These are phyloP conservation scores for Euplagia quadripunctaria DNA, from an alignment of 2,888 invertebrate species.

Conservation along the genomic window DNA sequence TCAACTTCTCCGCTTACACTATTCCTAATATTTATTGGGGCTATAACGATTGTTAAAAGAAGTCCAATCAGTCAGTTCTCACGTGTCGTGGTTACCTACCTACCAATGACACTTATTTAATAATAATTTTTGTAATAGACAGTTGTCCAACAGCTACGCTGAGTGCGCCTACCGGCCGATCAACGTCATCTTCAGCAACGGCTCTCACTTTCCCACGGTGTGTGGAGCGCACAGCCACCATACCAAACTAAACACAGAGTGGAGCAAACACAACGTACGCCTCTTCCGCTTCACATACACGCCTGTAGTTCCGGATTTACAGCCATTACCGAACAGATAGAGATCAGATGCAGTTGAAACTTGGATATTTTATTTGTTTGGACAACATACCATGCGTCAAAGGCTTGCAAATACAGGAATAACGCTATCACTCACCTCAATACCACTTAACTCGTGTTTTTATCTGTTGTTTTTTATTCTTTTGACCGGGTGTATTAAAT, in stretches of 20 bases:
- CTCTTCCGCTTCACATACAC: neutral
- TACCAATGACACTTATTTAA: too few relatives aligned
- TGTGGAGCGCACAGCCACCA: neutral
- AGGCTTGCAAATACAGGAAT: neutral
- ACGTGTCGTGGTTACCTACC: too few relatives aligned
- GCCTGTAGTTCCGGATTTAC: neutral
- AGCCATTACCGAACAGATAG: neutral
- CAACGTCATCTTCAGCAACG: neutral
- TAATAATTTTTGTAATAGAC: neutral
- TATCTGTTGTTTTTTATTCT: neutral
- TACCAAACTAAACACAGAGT: too few relatives aligned
- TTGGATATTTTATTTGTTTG: neutral
- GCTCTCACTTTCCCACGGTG: constrained; percentile 24
- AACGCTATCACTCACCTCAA: neutral
- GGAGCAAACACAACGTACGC: neutral
- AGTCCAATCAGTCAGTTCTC: too few relatives aligned
- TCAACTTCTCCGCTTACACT: too few relatives aligned
- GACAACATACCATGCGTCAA: neutral
- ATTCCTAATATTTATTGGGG: too few relatives aligned
- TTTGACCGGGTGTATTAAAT: neutral
- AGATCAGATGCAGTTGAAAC: neutral
- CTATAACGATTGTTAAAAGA: too few relatives aligned
- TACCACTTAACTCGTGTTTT: neutral
- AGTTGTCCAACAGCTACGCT: neutral
- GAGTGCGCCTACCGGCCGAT: neutral